Evolutionary conservation across 2,797 vertebrate genomes (phyloP).

Genomic region (Oreortyx pictus): DNA sequence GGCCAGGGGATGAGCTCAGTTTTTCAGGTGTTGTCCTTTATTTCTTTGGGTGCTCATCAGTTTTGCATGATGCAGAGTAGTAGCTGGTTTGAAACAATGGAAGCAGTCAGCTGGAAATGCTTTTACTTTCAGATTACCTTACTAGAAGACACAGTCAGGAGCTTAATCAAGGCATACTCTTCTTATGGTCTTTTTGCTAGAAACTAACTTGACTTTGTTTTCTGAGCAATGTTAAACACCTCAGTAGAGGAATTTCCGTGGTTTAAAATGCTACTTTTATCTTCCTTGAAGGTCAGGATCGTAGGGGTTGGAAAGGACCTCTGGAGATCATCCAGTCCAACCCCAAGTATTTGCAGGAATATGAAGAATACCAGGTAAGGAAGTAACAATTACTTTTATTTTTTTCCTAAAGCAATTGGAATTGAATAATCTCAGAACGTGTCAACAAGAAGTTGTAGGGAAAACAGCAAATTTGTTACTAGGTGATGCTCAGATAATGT

Average conservation of each 20-base stretch:
- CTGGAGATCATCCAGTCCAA: too few relatives aligned
- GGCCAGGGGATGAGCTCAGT: not conserved
- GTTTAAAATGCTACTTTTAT: not conserved
- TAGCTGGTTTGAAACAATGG: not conserved
- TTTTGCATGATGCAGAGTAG: not conserved
- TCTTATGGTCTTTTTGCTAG: not conserved
- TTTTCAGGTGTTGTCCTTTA: not conserved
- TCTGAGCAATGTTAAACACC: not conserved
- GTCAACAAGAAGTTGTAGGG: not conserved
- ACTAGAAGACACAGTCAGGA: not conserved
- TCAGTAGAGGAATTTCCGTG: not conserved
- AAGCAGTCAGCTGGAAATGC: not conserved
- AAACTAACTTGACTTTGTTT: not conserved
- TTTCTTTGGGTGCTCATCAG: not conserved
- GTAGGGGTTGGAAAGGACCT: too few relatives aligned
- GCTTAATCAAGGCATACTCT: not conserved
- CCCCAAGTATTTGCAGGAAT: not conserved
- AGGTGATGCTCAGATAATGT: not conserved
- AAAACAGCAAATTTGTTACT: not conserved
- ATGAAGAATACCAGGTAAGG: not conserved
- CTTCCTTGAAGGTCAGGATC: not conserved
- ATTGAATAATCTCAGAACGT: not conserved
- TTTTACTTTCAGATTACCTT: not conserved
- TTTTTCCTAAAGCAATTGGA: too few relatives aligned
- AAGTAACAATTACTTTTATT: not conserved